Evolutionary conservation across 2,797 vertebrate species (phyloP), one percentile per base, ranked within the genome.

Genomic region (Spinibarbus caldwelli): DNA sequence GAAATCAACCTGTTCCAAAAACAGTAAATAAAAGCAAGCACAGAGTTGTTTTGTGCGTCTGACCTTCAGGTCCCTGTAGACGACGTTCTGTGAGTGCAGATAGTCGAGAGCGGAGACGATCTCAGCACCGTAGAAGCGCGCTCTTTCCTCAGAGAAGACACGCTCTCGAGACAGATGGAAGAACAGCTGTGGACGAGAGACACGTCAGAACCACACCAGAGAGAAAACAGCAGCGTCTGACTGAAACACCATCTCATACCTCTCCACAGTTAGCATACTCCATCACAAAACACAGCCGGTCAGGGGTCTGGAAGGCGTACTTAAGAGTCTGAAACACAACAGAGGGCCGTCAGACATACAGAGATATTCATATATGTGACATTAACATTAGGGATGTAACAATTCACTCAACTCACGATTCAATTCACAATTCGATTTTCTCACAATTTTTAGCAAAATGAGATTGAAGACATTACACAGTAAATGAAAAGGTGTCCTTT

Each of bases 251-350:
- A 6, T 0, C 17, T 54, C 95, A 88, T 87, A 97, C 97, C 97
- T 98, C 97, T 0, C 97, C 97, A 0, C 97, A 97, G 0, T 97
- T 98, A 78, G 96, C 97, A 0, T 98, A 98, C 84, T 98, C 97
- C 97, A 98, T 97, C 79, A 98, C 97, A 23, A 98, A 98, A 93
- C 97, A 98, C 47, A 98, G 95, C 11, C 97, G 93, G 91, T 98
- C 97, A 0, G 94, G 92, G 1, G 97, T 98, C 91, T 98, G 97
- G 87, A 98, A 98, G 57, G 97, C 96, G 0, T 97, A 97, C 80
- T 97, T 97, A 86, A 97, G 91, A 0, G 96, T 97, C 97, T 97
- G 90, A 3, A 67, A 19, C 72, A 94, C 94, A 92, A 31, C 59
- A 31, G 59, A 64, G 14, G 15, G 26, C 26, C 17, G 59, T 64